Percentiles rank a stretch among this genome's conserved stretches.
Evolutionary conservation across 2,888 invertebrate genomes (phyloP).

Genomic region (Watsonalla cultraria): DNA sequence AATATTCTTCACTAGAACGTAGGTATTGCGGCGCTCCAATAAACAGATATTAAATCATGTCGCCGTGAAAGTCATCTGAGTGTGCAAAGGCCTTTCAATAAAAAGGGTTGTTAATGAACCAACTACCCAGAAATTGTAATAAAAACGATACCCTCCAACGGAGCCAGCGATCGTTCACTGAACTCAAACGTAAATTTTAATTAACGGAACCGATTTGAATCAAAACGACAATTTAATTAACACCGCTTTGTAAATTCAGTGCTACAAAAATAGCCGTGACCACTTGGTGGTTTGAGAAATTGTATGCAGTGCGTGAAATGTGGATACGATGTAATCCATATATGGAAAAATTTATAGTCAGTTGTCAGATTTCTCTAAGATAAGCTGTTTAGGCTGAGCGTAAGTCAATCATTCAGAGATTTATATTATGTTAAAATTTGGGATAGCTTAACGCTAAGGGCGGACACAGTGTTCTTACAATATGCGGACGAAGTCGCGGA

Average conservation of each 20-base stretch:
- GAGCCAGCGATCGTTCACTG: slow-evolving; percentile 8
- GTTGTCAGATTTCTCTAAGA: too few relatives aligned
- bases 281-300: too few relatives aligned
- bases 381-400: too few relatives aligned
- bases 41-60: background rate
- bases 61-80: background rate
- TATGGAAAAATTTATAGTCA: too few relatives aligned
- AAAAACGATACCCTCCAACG: slow-evolving; percentile 18
- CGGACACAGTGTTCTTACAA: too few relatives aligned
- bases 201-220: slow-evolving; percentile 32
- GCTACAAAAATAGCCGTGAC: too few relatives aligned
- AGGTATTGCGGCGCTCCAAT: background rate
- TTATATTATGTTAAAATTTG: too few relatives aligned
- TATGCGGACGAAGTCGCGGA: too few relatives aligned
- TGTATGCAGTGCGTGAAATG: too few relatives aligned
- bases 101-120: slow-evolving; percentile 1
- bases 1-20: slow-evolving; percentile 2
- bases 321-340: too few relatives aligned
- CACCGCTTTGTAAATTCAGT: background rate
- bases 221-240: slow-evolving; percentile 23
- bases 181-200: slow-evolving; percentile 29
- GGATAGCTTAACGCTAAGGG: too few relatives aligned
- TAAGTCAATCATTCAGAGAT: too few relatives aligned
- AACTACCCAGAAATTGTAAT: slow-evolving; percentile 11
- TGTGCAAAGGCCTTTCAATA: background rate